Conservation (phyloP, 2,113 vertebrate genomes). For the Rafetus swinhoei region DNA sequence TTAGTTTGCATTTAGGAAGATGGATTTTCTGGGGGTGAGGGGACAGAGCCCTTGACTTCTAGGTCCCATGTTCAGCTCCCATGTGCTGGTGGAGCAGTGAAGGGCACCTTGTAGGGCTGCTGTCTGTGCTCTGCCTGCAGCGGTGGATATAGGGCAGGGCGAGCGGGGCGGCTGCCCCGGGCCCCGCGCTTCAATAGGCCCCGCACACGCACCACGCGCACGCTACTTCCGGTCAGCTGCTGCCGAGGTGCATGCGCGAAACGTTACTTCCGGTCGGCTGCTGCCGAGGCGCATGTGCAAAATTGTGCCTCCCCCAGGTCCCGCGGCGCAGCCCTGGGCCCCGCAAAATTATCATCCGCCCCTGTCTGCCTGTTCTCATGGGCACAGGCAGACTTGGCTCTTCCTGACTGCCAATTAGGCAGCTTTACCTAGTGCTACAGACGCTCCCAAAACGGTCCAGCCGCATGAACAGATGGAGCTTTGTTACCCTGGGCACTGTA, state of each 20-base stretch:
- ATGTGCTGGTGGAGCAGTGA: background rate
- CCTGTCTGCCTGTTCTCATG: background rate
- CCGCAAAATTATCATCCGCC: background rate
- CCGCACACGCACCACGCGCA: too few relatives aligned
- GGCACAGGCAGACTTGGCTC: background rate
- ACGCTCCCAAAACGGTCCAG: background rate
- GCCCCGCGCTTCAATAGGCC: too few relatives aligned
- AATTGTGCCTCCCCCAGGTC: too few relatives aligned
- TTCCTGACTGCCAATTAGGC: background rate
- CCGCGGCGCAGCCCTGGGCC: too few relatives aligned
- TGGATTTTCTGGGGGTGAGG: background rate
- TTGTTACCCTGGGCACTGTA: slow-evolving; percentile 34
- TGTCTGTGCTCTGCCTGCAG: background rate
- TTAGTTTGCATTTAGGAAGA: background rate
- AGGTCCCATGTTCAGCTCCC: background rate
- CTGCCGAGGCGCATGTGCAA: too few relatives aligned
- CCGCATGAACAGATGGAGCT: background rate
- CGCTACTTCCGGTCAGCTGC: too few relatives aligned
- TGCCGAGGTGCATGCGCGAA: too few relatives aligned
- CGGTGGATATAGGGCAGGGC: too few relatives aligned
- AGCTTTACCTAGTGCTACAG: fast-evolving
- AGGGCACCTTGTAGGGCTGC: fast-evolving
- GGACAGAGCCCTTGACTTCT: background rate
- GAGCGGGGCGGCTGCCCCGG: too few relatives aligned
- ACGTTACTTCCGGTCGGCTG: too few relatives aligned